Evolutionary conservation across 1,140 invertebrate genomes (phyloP).

Genomic region (Calliopsis andreniformis): DNA sequence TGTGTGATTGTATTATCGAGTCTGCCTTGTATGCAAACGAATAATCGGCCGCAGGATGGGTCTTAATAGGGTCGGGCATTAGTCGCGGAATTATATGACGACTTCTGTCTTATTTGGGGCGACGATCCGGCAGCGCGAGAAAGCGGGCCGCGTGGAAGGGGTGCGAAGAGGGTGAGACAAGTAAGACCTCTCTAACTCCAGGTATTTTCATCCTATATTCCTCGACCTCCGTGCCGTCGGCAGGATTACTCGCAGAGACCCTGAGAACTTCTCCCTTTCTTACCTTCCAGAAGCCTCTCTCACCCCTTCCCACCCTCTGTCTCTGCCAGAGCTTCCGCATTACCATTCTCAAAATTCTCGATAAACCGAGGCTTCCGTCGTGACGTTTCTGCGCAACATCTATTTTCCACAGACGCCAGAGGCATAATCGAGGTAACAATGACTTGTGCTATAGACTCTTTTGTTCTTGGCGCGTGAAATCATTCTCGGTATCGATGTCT

Average conservation of each 20-base stretch:
- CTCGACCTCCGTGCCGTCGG: slow-evolving; percentile 68
- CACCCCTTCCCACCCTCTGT: slow-evolving; percentile 24
- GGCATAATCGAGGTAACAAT: slow-evolving; percentile 43
- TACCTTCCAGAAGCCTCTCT: slow-evolving; percentile 54
- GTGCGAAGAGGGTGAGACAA: slow-evolving; percentile 47
- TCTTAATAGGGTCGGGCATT: slow-evolving; percentile 71
- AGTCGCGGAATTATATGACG: slow-evolving; percentile 79
- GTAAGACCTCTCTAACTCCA: slow-evolving; percentile 81
- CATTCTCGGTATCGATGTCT: not conserved
- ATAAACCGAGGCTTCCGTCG: slow-evolving; percentile 63
- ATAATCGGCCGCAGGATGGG: slow-evolving; percentile 44
- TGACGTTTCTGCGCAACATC: slow-evolving; percentile 39
- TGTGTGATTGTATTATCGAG: not conserved
- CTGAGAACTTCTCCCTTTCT: slow-evolving; percentile 76
- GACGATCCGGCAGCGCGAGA: slow-evolving; percentile 19
- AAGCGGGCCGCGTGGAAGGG: slow-evolving; percentile 20
- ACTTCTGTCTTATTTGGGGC: slow-evolving; percentile 77
- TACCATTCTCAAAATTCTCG: slow-evolving; percentile 70
- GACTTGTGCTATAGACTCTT: slow-evolving; percentile 1
- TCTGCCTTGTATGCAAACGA: not conserved
- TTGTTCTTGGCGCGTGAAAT: not conserved
- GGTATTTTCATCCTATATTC: slow-evolving; percentile 82
- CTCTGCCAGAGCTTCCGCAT: slow-evolving; percentile 40
- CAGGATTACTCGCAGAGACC: slow-evolving; percentile 79
- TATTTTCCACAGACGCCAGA: slow-evolving; percentile 30